These are phyloP conservation scores for Ceratitis capitata DNA, from an alignment of 1,140 invertebrate species.

Conservation along the genomic window DNA sequence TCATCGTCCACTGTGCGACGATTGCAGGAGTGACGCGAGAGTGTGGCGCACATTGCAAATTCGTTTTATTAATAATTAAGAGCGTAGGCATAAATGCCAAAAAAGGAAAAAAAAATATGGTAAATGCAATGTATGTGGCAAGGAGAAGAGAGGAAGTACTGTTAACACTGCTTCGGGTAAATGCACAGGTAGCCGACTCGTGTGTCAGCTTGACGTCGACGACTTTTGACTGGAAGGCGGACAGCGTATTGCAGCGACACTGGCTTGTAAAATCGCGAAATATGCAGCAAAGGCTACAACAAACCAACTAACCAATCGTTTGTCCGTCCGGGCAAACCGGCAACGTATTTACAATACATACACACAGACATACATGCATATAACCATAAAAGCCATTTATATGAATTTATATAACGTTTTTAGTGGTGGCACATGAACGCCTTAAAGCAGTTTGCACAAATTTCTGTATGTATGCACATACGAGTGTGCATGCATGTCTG, in stretches of 20 bases:
- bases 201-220: not conserved
- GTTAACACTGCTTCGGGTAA: not conserved
- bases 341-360: not conserved
- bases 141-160: not conserved
- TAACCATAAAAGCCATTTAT: slow-evolving; percentile 15
- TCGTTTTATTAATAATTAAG: slow-evolving; percentile 35
- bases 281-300: not conserved
- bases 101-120: not conserved
- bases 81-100: slow-evolving; percentile 34
- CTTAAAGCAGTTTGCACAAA: no score
- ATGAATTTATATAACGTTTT: slow-evolving; percentile 37
- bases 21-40: not conserved
- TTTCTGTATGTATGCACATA: not conserved
- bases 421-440: not conserved
- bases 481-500: not conserved
- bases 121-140: not conserved
- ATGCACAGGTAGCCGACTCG: not conserved
- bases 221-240: slow-evolving; percentile 5
- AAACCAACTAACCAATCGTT: not conserved
- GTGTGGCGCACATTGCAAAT: not conserved
- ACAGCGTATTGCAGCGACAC: not conserved
- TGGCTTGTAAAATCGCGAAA: slow-evolving; percentile 37
- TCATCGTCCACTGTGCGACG: not conserved
- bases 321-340: not conserved
- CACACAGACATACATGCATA: not conserved